A percentile compares a stretch with the other conserved stretches of the same genome.
Conservation (phyloP, 2,113 vertebrate species). For the Erpornis zantholeuca region DNA sequence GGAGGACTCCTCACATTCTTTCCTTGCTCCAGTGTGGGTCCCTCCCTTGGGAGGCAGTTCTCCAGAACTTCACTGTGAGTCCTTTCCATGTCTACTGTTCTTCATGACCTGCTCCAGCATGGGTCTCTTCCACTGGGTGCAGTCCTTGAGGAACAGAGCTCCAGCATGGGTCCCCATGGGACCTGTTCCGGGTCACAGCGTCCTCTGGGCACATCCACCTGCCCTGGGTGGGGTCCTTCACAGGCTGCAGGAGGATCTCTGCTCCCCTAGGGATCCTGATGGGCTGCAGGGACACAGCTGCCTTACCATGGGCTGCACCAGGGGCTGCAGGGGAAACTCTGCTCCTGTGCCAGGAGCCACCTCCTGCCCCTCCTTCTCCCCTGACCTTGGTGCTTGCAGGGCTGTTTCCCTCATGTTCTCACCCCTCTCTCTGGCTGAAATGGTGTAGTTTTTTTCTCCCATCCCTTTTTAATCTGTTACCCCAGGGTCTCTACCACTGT, state of each 20-base stretch:
- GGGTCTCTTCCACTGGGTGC: not conserved
- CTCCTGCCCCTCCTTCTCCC: not conserved
- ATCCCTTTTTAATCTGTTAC: not conserved
- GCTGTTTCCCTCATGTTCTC: not conserved
- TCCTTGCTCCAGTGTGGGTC: rapidly evolving
- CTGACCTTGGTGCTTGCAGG: not conserved
- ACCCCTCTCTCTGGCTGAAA: not conserved
- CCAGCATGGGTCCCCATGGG: not conserved
- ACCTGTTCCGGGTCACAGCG: not conserved
- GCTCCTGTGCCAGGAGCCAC: rapidly evolving
- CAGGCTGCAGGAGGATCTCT: not conserved
- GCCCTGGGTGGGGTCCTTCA: not conserved
- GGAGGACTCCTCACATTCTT: not conserved
- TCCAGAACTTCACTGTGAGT: not conserved
- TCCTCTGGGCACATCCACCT: not conserved
- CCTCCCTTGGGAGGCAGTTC: not conserved
- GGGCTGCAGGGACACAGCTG: not conserved
- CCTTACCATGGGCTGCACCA: not conserved
- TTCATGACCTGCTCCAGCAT: not conserved
- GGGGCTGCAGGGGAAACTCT: not conserved
- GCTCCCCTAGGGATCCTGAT: not conserved
- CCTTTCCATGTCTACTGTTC: not conserved
- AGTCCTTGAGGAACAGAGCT: not conserved
- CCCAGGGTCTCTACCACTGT: not conserved
- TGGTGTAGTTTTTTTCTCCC: not conserved